Conservation (phyloP, 37 sponge, comb jelly and placozoan species). For the Agelas oroides region DNA sequence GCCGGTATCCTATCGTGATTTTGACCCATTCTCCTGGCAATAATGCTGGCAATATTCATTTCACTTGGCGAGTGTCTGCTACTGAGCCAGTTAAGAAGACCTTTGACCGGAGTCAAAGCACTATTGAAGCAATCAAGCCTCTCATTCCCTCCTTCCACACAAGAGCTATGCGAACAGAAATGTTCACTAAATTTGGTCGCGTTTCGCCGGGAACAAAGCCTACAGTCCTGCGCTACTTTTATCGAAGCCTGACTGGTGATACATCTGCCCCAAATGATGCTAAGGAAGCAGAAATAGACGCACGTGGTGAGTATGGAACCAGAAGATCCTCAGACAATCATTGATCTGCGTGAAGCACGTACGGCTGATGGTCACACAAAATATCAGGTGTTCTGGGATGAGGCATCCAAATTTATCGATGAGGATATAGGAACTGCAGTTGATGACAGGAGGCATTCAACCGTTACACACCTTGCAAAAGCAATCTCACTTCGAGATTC, state of each 20-base stretch:
- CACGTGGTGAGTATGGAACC: slow-evolving; percentile 26
- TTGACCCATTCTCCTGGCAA: too few species aligned
- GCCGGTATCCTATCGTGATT: too few species aligned
- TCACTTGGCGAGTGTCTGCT: slow-evolving; percentile 12
- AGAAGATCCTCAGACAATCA: slow-evolving; percentile 13
- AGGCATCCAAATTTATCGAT: slow-evolving; percentile 9
- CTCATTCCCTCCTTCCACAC: slow-evolving; percentile 11
- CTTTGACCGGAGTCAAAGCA: slow-evolving; percentile 7
- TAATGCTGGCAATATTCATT: slow-evolving; percentile 22
- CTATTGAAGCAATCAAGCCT: slow-evolving; percentile 30
- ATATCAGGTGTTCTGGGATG: slow-evolving; percentile 26
- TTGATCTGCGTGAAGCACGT: slow-evolving; percentile 27
- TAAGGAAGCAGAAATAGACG: slow-evolving; percentile 31
- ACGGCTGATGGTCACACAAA: slow-evolving; percentile 2
- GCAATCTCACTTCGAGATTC: slow-evolving; percentile 33
- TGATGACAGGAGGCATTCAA: slow-evolving; percentile 32
- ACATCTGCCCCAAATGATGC: slow-evolving; percentile 5
- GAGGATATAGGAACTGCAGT: slow-evolving; percentile 38
- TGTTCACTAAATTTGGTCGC: slow-evolving; percentile 27
- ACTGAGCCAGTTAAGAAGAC: slow-evolving; percentile 3
- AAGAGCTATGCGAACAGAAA: slow-evolving; percentile 19
- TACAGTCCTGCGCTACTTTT: slow-evolving; percentile 17
- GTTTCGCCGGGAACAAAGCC: slow-evolving; percentile 23
- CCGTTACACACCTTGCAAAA: slow-evolving; percentile 30
- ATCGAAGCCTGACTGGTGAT: slow-evolving; percentile 31